Percentiles rank a stretch among this genome's conserved stretches.
Conservation (phyloP, 92 coral and sea anemone genomes). For the Zoanthus sansibaricus region DNA sequence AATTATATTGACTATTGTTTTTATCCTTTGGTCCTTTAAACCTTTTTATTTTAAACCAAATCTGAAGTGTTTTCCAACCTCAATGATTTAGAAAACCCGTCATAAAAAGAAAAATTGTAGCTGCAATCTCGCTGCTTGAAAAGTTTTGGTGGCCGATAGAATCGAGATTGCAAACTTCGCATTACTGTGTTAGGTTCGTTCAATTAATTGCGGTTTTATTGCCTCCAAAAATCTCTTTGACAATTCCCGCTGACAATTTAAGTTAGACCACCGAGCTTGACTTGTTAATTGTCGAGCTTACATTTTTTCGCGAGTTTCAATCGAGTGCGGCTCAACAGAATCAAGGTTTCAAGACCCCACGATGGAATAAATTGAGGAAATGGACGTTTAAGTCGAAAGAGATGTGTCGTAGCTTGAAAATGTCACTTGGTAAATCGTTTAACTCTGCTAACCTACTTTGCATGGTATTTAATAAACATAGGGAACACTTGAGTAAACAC, state of each 20-base stretch:
- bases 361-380: constrained; percentile 15
- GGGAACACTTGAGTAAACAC: not conserved
- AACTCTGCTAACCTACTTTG: constrained; percentile 9
- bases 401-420: not conserved
- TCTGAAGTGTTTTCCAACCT: too few relatives aligned
- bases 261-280: too few relatives aligned
- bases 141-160: too few relatives aligned
- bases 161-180: too few relatives aligned
- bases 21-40: too few relatives aligned
- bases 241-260: too few relatives aligned
- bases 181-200: too few relatives aligned
- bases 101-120: not conserved
- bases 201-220: too few relatives aligned
- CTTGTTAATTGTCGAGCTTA: too few relatives aligned
- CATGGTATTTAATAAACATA: constrained; percentile 40
- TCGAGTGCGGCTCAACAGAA: not conserved
- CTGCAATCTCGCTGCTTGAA: not conserved
- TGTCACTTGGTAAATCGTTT: constrained; percentile 25
- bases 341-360: constrained; percentile 13
- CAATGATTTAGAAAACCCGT: not conserved
- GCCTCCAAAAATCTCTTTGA: too few relatives aligned
- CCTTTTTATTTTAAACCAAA: too few relatives aligned
- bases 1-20: too few relatives aligned
- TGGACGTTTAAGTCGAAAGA: not conserved
- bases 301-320: not conserved